Evolutionary conservation across 1,140 invertebrate species (phyloP).

Genomic region (Hydropsyche tenuis): DNA sequence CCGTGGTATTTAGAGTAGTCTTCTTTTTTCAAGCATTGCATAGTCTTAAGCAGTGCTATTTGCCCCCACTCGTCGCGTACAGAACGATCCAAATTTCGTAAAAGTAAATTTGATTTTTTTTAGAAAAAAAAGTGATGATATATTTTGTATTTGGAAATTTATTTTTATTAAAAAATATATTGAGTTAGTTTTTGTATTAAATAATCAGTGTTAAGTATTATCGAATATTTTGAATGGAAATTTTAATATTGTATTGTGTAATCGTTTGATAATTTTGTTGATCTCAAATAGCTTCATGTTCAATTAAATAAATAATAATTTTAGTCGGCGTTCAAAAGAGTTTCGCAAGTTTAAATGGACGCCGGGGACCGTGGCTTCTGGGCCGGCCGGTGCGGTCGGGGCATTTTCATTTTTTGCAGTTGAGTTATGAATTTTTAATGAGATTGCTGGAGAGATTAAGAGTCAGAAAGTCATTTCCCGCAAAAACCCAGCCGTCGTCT

Average conservation of each 20-base stretch:
- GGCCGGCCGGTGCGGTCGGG: constrained; percentile 34
- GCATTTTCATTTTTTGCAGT: constrained; percentile 61
- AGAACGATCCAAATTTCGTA: constrained; percentile 22
- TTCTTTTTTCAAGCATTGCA: constrained; percentile 50
- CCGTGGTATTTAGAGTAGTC: constrained; percentile 47
- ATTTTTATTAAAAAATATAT: too few relatives aligned
- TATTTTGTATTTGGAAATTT: too few relatives aligned
- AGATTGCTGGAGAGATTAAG: constrained; percentile 64
- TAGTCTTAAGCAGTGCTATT: constrained; percentile 50
- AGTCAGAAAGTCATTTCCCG: constrained; percentile 65
- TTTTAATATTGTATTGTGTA: too few relatives aligned
- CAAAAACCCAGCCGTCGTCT: constrained; percentile 44
- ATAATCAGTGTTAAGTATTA: too few relatives aligned
- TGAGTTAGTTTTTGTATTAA: too few relatives aligned
- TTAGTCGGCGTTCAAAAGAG: not conserved
- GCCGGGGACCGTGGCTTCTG: not conserved
- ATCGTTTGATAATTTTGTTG: too few relatives aligned
- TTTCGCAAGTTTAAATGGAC: not conserved
- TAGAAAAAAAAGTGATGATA: too few relatives aligned
- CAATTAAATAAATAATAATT: not conserved
- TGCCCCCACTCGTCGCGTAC: constrained; percentile 37
- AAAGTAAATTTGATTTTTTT: too few relatives aligned
- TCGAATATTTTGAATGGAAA: too few relatives aligned
- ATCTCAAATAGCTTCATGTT: not conserved
- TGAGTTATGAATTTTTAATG: constrained; percentile 67